Evolutionary conservation across 2,113 vertebrate genomes (phyloP), one percentile per base, ranked within the genome.

Genomic region (Crypturellus undulatus): DNA sequence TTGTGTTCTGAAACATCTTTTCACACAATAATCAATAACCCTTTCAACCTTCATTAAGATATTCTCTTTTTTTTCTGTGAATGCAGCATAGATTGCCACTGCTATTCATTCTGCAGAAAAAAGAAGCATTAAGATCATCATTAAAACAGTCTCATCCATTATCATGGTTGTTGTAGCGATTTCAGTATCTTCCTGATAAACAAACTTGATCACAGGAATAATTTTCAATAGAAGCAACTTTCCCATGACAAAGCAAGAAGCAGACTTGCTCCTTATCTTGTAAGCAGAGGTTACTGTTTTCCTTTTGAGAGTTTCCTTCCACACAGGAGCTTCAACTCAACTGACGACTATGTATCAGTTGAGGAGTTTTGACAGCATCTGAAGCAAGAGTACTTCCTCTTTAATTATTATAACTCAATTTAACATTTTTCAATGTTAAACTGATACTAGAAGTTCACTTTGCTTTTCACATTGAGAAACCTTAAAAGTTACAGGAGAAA

Each of bases 301-400:
- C 43, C 19, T 83, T 90, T 78, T 51, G 72, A 89, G 51, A 59
- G 36, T 64, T 76, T 83, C 42, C 75, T 83, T 91, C 80, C 62
- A 42, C 40, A 76, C 65, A 89, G 38, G 5, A 79, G 32, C 22
- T 87, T 58, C 15, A 78, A 52, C 5, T 59, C 22, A 42, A 47
- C 40, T 68, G 15, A 67, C 70, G 92, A 34, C 32, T 85, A 38
- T 5, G 2, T 63, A 79, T 63, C 28, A 1, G 45, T 26, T 88
- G n/a, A 58, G 51, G 88, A 90, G 63, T 38, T 87, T 77, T 91
- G 89, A 56, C n/a, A 45, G 5, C 58, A 84, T 40, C 12, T 43
- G 69, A 79, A 91, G 78, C 51, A 68, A 49, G 16, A 38, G 26
- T 22, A 40, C 69, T 84, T 88, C 16, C 54, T 63, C 56, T 64